Evolutionary conservation across 2,113 vertebrate genomes (phyloP), one percentile per base, ranked within the genome.

Genomic region (Apeltes quadracus): DNA sequence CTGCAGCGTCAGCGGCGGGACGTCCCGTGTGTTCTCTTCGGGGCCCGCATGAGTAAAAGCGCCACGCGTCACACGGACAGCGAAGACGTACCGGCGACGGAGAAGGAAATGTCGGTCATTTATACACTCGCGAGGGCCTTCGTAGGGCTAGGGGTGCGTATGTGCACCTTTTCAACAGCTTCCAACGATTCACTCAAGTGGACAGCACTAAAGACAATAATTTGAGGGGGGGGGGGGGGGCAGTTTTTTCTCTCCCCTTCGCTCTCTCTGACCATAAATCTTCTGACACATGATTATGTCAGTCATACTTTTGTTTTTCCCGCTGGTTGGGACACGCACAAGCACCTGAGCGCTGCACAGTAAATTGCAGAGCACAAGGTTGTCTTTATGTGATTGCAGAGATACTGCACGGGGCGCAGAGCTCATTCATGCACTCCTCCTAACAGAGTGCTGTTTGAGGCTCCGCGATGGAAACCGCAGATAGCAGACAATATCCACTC

Each of bases 321-420:
- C 87, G 93, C 92, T 90, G 92, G 93, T 93, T 93, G 86, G 89
- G 93, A 93, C 93, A 92, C 89, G 93, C 89, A 94, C 89, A 84
- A 90, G 90, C 89, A 87, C 93, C 93, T 90, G 77, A 90, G 86
- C 85, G 25, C 84, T 72, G 83, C 82, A 70, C 88, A 86, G 85
- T 88, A 90, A 90, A 90, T 90, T 90, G 91, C 88, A 87, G 90
- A 91, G 90, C 85, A 89, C 87, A 90, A 88, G 86, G 88, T 92
- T 82, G 86, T 88, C 88, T 91, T 93, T 88, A 93, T 92, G 87
- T 88, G 84, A 84, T 88, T 81, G 77, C 80, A 88, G 79, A 89
- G 88, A 90, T 90, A 91, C 87, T 90, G 87, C 76, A 83, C 63
- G 78, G 79, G 22, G 81, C 29, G 46, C 84, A 66, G 72, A 69